Percentiles rank a stretch among this genome's conserved stretches.
These are phyloP conservation scores for Cartodere bifasciata DNA, from an alignment of 2,888 invertebrate genomes.

Conservation along the genomic window DNA sequence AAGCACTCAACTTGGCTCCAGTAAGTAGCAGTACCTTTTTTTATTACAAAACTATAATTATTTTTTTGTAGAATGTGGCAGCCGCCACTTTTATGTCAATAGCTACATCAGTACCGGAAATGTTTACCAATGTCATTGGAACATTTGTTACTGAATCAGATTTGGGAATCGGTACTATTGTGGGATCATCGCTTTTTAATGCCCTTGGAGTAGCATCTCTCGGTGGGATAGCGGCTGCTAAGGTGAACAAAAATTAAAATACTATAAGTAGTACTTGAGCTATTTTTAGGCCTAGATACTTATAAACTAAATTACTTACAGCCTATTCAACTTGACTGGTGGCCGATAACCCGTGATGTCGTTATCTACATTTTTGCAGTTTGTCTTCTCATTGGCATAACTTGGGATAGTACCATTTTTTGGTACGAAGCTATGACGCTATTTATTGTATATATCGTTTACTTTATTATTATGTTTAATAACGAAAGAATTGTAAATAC, in stretches of 20 bases:
- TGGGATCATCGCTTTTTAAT: conserved; percentile 80
- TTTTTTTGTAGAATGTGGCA: conserved; percentile 62
- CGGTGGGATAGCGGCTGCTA: conserved; percentile 59
- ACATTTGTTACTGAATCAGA: conserved; percentile 73
- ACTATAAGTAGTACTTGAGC: too few relatives aligned
- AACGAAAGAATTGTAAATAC: conserved; percentile 41
- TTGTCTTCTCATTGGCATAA: conserved; percentile 51
- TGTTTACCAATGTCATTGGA: conserved; percentile 84
- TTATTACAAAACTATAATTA: background rate
- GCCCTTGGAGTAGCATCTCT: conserved; percentile 73
- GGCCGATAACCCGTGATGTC: conserved; percentile 72
- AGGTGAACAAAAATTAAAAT: too few relatives aligned
- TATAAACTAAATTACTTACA: too few relatives aligned
- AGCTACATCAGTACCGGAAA: conserved; percentile 89
- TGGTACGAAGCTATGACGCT: conserved; percentile 71
- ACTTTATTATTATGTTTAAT: conserved; percentile 62
- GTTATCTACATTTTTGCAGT: conserved; percentile 65
- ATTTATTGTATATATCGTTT: conserved; percentile 57
- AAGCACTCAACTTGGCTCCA: conserved; percentile 60
- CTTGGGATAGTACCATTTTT: conserved; percentile 65
- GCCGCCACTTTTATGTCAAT: conserved; percentile 96
- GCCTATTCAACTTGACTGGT: conserved; percentile 66
- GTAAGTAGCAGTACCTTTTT: conserved; percentile 29
- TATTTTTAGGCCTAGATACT: too few relatives aligned
- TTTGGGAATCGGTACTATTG: conserved; percentile 77